These are phyloP conservation scores for Zaprionus inermis DNA, from an alignment of 1,140 invertebrate species.

Conservation along the genomic window DNA sequence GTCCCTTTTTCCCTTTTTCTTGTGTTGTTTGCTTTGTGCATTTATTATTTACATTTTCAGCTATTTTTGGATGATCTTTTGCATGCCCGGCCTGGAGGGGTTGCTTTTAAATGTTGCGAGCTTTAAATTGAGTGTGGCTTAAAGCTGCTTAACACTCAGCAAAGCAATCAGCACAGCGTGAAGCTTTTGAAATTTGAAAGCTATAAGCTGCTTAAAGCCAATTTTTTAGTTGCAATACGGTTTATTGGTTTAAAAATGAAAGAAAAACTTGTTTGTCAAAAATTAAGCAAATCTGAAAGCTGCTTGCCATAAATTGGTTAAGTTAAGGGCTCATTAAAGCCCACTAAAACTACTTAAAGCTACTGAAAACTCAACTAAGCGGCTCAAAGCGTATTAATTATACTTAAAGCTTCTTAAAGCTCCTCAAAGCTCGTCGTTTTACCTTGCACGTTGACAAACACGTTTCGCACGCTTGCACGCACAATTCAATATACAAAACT, in stretches of 20 bases:
- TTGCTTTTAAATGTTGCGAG: conserved; percentile 2
- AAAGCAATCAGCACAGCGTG: too few relatives aligned
- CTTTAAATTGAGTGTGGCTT: not conserved
- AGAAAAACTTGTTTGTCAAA: too few relatives aligned
- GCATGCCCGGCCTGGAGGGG: not conserved
- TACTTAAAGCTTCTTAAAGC: not conserved
- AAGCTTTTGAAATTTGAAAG: not conserved
- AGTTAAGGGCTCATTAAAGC: too few relatives aligned
- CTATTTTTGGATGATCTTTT: conserved; percentile 26
- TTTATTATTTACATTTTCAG: conserved; percentile 32
- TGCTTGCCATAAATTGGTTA: too few relatives aligned
- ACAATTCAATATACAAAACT: conserved; percentile 5
- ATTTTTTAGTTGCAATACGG: too few relatives aligned
- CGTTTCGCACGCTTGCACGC: conserved; percentile 25
- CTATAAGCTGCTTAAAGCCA: not conserved
- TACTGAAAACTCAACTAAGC: not conserved
- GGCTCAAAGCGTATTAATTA: not conserved
- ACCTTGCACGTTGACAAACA: conserved; percentile 12
- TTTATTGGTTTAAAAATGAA: too few relatives aligned
- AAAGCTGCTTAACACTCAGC: not conserved
- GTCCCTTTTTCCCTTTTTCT: conserved; percentile 37
- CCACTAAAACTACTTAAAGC: not conserved
- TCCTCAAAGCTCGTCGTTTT: not conserved
- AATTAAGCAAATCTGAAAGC: not conserved
- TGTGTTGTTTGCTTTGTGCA: conserved; percentile 37